phyloP scores from a whole-genome alignment of 2,888 invertebrate species.

The Lutraria lutraria region DNA sequence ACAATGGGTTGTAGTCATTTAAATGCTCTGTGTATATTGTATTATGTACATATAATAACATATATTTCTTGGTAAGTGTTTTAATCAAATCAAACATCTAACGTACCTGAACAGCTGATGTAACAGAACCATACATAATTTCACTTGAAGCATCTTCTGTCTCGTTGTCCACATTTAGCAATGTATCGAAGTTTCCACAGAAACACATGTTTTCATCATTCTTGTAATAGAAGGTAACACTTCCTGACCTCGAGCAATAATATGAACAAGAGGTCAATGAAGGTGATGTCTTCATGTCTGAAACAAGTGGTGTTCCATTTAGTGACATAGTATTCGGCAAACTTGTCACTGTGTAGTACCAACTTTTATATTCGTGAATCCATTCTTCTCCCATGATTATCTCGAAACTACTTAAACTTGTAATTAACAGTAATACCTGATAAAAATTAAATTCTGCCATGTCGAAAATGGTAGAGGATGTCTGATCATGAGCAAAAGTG shows the following conservation, averaged over 20 bases:
- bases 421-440: too few species aligned
- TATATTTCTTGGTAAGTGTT: too few species aligned
- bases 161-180: background rate
- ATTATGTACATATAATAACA: too few species aligned
- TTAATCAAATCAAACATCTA: background rate
- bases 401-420: background rate
- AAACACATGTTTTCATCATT: background rate
- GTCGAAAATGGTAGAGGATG: too few species aligned
- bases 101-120: background rate
- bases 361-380: background rate
- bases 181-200: background rate
- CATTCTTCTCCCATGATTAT: background rate
- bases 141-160: background rate
- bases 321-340: too few species aligned
- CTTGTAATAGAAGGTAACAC: background rate
- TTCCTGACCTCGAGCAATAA: background rate
- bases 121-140: background rate
- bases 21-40: too few species aligned
- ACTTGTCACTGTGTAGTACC: background rate
- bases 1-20: too few species aligned
- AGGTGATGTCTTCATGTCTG: background rate
- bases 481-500: too few species aligned
- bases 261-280: background rate
- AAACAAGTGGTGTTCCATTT: background rate
- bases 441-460: too few species aligned